Evolutionary conservation across 2,888 invertebrate species (phyloP).

Genomic region (Chrysina gloriosa): DNA sequence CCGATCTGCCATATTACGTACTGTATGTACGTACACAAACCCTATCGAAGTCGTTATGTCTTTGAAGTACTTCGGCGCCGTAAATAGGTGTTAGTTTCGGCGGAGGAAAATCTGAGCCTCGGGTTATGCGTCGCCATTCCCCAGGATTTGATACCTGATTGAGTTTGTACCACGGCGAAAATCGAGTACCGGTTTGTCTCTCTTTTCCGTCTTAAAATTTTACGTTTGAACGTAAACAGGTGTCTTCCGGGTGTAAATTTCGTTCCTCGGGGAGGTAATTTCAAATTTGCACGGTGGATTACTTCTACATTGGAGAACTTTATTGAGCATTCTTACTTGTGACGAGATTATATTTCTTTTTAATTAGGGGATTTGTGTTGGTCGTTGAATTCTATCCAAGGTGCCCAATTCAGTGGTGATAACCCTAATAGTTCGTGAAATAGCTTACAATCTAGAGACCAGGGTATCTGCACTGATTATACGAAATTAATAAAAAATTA

Average conservation of each 20-base stretch:
- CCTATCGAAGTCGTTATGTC: neutral
- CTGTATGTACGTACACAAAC: neutral
- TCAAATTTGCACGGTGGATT: too few relatives aligned
- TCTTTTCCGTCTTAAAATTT: slow-evolving; percentile 23
- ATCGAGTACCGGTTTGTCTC: slow-evolving; percentile 39
- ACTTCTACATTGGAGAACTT: too few relatives aligned
- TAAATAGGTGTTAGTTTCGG: slow-evolving; percentile 44
- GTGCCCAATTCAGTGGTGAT: too few relatives aligned
- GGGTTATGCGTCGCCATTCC: slow-evolving; percentile 58
- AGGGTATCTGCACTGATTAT: too few relatives aligned
- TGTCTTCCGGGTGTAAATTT: neutral
- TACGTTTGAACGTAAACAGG: slow-evolving; percentile 19
- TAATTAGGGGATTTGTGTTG: too few relatives aligned
- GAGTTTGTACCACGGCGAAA: slow-evolving; percentile 56
- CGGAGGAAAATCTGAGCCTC: slow-evolving; percentile 46
- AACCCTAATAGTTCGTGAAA: too few relatives aligned
- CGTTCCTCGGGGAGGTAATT: neutral
- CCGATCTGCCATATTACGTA: neutral
- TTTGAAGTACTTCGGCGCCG: slow-evolving; percentile 5
- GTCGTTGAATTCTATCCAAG: too few relatives aligned
- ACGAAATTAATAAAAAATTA: too few relatives aligned
- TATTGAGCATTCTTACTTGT: too few relatives aligned
- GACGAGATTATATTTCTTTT: too few relatives aligned
- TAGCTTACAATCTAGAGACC: too few relatives aligned
- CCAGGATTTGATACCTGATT: slow-evolving; percentile 60